Percentiles rank a stretch among this genome's conserved stretches.
phyloP scores from a whole-genome alignment of 92 coral and sea anemone species.

The Epizoanthus ramosus region DNA sequence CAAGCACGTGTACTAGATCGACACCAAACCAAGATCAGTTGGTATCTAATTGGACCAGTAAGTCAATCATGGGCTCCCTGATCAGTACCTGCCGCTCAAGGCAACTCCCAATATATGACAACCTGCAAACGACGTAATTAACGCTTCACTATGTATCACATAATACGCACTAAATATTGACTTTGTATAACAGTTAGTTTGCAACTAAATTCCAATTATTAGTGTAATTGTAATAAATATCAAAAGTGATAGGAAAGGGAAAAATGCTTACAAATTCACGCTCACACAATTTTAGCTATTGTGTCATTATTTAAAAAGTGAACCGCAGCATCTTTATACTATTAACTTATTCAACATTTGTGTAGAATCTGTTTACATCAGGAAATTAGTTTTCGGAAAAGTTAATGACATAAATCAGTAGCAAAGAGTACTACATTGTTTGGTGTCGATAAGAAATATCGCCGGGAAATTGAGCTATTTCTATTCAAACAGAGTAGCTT shows the following conservation, averaged over 20 bases:
- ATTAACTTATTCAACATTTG: background rate
- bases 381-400: background rate
- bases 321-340: background rate
- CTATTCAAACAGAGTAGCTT: too few relatives aligned
- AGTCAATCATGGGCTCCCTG: background rate
- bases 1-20: constrained; percentile 2
- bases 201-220: background rate
- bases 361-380: background rate
- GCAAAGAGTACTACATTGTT: too few relatives aligned
- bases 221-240: background rate
- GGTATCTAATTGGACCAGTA: background rate
- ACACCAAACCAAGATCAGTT: background rate
- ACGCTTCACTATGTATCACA: background rate
- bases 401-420: too few relatives aligned
- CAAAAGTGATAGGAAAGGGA: background rate
- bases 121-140: constrained; percentile 3
- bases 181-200: background rate
- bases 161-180: background rate
- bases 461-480: too few relatives aligned
- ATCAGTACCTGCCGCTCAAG: background rate
- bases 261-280: background rate
- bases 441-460: too few relatives aligned
- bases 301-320: background rate
- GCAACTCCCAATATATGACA: background rate
- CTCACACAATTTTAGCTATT: background rate